Percentiles rank a stretch among this genome's conserved stretches.
Conservation (phyloP, 1,140 invertebrate genomes). For the Cyphomyrmex costatus region DNA sequence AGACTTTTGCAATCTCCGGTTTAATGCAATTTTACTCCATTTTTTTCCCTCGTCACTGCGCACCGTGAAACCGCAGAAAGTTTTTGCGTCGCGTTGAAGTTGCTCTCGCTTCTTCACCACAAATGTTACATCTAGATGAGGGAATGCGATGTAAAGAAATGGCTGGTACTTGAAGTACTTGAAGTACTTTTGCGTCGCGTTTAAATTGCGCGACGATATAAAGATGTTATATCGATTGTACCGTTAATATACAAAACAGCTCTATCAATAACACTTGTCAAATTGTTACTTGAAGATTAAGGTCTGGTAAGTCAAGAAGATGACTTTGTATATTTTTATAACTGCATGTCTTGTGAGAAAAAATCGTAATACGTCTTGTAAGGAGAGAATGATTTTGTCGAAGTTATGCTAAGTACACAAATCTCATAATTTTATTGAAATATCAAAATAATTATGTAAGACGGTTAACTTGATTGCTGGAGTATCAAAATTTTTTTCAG, state of each 20-base stretch:
- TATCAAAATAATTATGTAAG: too few relatives aligned
- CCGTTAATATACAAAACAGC: background rate
- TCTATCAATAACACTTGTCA: background rate
- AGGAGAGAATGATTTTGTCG: too few relatives aligned
- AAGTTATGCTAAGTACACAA: too few relatives aligned
- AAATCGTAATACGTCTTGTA: too few relatives aligned
- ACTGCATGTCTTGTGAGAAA: too few relatives aligned
- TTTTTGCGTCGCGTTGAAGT: background rate
- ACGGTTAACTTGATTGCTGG: too few relatives aligned
- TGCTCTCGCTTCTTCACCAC: constrained; percentile 14
- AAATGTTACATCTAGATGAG: background rate
- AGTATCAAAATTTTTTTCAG: too few relatives aligned
- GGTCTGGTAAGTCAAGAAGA: too few relatives aligned
- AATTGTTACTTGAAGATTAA: background rate
- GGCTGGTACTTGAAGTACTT: background rate
- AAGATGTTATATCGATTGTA: background rate
- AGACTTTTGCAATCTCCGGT: constrained; percentile 6
- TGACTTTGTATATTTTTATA: too few relatives aligned
- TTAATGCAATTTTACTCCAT: constrained; percentile 28
- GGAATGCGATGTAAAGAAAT: background rate
- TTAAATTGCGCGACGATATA: constrained; percentile 13
- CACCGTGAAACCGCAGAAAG: constrained; percentile 20
- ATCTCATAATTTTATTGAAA: too few relatives aligned
- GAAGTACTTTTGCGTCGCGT: background rate
- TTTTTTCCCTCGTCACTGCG: background rate